Evolutionary conservation across 2,797 vertebrate species (phyloP), one percentile per base, ranked within the genome.

Genomic region (Sebastolobus altivelis): DNA sequence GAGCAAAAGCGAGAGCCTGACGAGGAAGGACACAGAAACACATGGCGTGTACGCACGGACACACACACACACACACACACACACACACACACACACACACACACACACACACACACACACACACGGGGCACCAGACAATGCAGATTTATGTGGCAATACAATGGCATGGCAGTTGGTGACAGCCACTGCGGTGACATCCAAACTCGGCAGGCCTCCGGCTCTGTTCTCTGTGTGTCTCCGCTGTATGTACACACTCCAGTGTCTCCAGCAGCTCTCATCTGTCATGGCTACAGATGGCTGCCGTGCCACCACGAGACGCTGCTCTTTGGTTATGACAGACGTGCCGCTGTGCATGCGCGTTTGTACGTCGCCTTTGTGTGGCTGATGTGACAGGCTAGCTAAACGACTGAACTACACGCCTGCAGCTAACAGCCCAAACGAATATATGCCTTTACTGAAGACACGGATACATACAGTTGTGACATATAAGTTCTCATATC

Each of bases 191-290:
- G 58, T 86, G 87, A 88, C 83, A 89, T 84, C 81, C 84, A 91
- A 81, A 88, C 89, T 81, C 85, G 76, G 88, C 79, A 80, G 86
- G 91, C 92, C 91, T 77, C 72, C 4, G 78, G 89, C 89, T 90
- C 81, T 79, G 75, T 74, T 87, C 77, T 80, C 49, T 40, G 69
- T 59, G 87, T 72, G 75, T 85, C 72, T 81, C 83, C 38, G 69
- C 76, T 80, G 84, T 72, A 79, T 73, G 75, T 80, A 80, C 86
- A 88, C 75, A 87, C 83, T 86, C 78, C 80, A 77, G 72, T 58
- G 87, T 91, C 80, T 90, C 83, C 83, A 70, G 86, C 88, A 80
- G 81, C 85, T 89, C 83, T 90, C 85, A 79, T 90, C 88, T 90
- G 89, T 93, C 91, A 89, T 43, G 73, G 79, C 83, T 81, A 81